Evolutionary conservation across 2,797 vertebrate species (phyloP).

Genomic region (Mormyrops boulengeri): DNA sequence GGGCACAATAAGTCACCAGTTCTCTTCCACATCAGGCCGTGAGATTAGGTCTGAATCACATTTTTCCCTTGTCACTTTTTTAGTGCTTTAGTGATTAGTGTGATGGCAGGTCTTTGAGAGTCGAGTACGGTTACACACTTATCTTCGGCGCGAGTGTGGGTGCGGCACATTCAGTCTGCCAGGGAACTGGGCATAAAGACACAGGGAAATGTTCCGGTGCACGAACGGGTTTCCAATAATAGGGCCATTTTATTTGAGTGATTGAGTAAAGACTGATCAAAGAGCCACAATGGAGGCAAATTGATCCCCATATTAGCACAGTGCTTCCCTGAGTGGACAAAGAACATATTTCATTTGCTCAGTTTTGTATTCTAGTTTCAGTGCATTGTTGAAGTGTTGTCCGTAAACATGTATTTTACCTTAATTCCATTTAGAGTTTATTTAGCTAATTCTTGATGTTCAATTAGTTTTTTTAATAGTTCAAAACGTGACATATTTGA

Average conservation of each 20-base stretch:
- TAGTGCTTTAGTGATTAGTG: constrained; percentile 54
- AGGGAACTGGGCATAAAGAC: neutral
- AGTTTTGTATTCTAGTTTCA: neutral
- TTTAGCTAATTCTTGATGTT: neutral
- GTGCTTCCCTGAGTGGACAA: neutral
- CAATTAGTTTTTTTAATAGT: too few species aligned
- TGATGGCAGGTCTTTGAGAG: constrained; percentile 48
- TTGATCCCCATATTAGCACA: neutral
- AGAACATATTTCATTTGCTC: neutral
- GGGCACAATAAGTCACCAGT: constrained; percentile 56
- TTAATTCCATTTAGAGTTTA: neutral
- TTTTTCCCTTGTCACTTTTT: constrained; percentile 48
- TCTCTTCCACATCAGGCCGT: constrained; percentile 50
- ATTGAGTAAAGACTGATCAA: constrained; percentile 43
- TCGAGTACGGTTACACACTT: constrained; percentile 51
- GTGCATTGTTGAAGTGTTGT: neutral
- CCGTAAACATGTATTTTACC: neutral
- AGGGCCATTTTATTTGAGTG: constrained; percentile 48
- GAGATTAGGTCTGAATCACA: constrained; percentile 60
- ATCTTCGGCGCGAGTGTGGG: constrained; percentile 41
- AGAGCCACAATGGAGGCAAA: neutral
- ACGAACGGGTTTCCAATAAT: constrained; percentile 46
- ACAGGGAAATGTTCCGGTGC: neutral
- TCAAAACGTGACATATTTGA: neutral
- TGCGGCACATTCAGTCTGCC: constrained; percentile 35